These are phyloP conservation scores for Campylorhamphus procurvoides DNA, from an alignment of 2,113 vertebrate species.

Conservation along the genomic window DNA sequence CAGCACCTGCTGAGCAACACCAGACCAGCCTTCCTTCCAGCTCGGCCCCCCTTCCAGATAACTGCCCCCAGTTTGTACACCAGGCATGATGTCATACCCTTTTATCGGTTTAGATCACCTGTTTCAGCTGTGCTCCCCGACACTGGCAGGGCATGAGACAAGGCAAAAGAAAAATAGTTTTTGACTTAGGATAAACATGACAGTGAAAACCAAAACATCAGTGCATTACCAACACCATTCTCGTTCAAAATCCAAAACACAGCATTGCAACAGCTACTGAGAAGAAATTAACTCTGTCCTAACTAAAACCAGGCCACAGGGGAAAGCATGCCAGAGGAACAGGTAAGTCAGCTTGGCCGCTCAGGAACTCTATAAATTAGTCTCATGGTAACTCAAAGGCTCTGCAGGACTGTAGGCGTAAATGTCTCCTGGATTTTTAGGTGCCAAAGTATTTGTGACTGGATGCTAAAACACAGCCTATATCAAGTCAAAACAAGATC, in stretches of 20 bases:
- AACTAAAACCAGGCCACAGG: neutral
- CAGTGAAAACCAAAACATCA: too few species aligned
- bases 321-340: neutral
- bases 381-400: neutral
- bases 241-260: too few species aligned
- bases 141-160: too few species aligned
- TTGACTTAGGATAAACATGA: too few species aligned
- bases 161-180: too few species aligned
- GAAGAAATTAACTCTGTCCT: neutral
- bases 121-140: too few species aligned
- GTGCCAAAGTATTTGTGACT: neutral
- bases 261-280: neutral
- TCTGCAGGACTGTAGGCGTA: neutral
- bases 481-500: neutral
- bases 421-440: neutral
- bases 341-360: neutral
- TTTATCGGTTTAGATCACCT: too few species aligned
- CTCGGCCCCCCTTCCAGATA: neutral
- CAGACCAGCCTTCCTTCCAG: neutral
- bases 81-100: neutral
- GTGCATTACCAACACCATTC: too few species aligned
- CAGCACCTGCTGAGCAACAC: neutral
- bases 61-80: neutral
- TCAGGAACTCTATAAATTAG: neutral
- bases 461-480: neutral